A percentile compares a stretch with the other conserved stretches of the same genome.
phyloP scores from a whole-genome alignment of 2,797 vertebrate species.

The Helarctos malayanus region DNA sequence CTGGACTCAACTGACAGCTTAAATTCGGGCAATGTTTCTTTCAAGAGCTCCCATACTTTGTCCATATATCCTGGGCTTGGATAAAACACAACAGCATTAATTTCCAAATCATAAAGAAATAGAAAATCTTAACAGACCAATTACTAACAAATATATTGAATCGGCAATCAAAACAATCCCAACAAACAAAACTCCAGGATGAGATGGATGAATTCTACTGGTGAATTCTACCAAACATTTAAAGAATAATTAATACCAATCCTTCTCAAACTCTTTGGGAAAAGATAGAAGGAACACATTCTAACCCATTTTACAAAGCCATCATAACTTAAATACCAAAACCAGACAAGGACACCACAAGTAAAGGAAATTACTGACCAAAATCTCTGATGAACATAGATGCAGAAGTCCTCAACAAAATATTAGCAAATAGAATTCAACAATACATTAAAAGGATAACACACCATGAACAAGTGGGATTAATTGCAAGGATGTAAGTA shows the following conservation, averaged over 20 bases:
- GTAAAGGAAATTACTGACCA: background rate
- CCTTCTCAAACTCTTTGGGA: background rate
- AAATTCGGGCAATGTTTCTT: conserved; percentile 91
- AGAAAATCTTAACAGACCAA: background rate
- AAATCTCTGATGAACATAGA: background rate
- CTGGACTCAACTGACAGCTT: conserved; percentile 84
- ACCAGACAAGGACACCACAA: background rate
- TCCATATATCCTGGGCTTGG: conserved; percentile 88
- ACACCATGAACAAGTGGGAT: background rate
- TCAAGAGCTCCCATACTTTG: conserved; percentile 93
- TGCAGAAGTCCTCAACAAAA: background rate
- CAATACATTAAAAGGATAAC: background rate
- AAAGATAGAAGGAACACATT: background rate
- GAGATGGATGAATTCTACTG: background rate
- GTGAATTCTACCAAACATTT: background rate
- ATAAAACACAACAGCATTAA: conserved; percentile 65
- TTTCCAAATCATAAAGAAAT: conserved; percentile 2
- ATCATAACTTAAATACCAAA: background rate
- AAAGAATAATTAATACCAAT: background rate
- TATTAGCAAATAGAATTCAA: background rate
- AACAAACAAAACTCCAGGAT: background rate
- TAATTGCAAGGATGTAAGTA: background rate
- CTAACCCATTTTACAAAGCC: background rate
- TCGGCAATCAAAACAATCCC: background rate
- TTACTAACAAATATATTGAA: background rate